Evolutionary conservation across 2,888 invertebrate species (phyloP), one percentile per base, ranked within the genome.

Genomic region (Pherbina coryleti): DNA sequence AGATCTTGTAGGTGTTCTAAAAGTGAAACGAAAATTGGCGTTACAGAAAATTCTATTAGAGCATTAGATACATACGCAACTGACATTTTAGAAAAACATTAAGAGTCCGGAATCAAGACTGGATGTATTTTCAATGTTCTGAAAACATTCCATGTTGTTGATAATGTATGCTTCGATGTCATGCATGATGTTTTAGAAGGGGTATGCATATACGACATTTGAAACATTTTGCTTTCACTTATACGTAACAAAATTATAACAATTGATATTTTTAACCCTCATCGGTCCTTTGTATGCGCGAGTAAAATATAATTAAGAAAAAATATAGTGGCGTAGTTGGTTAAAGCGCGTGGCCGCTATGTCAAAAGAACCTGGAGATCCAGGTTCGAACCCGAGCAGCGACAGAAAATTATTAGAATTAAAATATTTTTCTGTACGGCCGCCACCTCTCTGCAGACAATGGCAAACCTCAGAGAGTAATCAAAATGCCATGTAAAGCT

Each of bases 101-200:
- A 72, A 55, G 49, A 80, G 69, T 79, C 79, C 11, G 83, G 81
- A 14, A 69, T 81, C 9, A 78, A 74, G 66, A 44, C 28, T 19
- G 49, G 34, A 19, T 79, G 78, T 19, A 31, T 76, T 57, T 81
- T 81, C 51, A 78, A 81, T 70, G 14, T 49, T 7, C 17, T 81
- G 9, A 31, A 60, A 7, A 44, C n/a, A 14, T 82, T 81, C 76
- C 79, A 82, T 67, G 81, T 79, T 19, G 77, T 67, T n/a, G 79
- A 81, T 5, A 83, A 82, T 66, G 34, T 72, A 51, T 67, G 9
- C 57, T 81, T 81, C 66, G 81, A 83, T 67, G 62, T 80, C 3
- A 83, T 83, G 82, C 82, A 83, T 70, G 83, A 83, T 62, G n/a
- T 82, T 17, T 80, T 79, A 22, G 82, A 82, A 70, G 82, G 83